These are phyloP conservation scores for Percopsis transmontana DNA, from an alignment of 2,113 vertebrate genomes.

Conservation along the genomic window DNA sequence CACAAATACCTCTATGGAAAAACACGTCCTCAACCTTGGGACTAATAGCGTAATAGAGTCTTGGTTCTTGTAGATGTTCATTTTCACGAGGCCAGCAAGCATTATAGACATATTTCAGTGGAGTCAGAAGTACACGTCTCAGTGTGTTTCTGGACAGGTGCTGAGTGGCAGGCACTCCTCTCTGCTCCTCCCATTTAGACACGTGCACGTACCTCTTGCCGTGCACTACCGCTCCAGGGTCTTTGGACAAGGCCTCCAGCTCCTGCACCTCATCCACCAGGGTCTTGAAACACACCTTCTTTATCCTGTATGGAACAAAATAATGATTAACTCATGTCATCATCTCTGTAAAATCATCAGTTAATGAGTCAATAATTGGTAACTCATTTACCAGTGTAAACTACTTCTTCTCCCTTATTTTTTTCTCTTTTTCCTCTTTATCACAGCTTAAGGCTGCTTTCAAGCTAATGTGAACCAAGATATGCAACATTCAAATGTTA, in stretches of 20 bases:
- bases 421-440: no score
- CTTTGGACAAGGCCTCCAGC: slow-evolving; percentile 94
- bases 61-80: background rate
- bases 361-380: background rate
- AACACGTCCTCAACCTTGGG: background rate
- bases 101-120: no score
- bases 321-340: background rate
- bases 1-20: background rate
- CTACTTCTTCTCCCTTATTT: background rate
- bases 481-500: no score
- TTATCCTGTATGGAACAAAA: slow-evolving; percentile 79
- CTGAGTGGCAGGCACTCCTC: no score
- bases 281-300: slow-evolving; percentile 92
- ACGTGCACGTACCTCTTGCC: slow-evolving; percentile 99
- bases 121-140: no score
- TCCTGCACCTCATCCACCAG: slow-evolving; percentile 98
- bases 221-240: slow-evolving; percentile 92
- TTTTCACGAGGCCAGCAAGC: no score
- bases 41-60: background rate
- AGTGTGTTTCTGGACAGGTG: no score
- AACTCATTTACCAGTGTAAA: background rate
- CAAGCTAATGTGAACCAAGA: no score
- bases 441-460: no score
- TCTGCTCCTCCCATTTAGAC: no score
- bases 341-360: background rate